Percentiles rank a stretch among this genome's conserved stretches.
phyloP scores from a whole-genome alignment of 1,140 invertebrate genomes.

The Lycorma delicatula region DNA sequence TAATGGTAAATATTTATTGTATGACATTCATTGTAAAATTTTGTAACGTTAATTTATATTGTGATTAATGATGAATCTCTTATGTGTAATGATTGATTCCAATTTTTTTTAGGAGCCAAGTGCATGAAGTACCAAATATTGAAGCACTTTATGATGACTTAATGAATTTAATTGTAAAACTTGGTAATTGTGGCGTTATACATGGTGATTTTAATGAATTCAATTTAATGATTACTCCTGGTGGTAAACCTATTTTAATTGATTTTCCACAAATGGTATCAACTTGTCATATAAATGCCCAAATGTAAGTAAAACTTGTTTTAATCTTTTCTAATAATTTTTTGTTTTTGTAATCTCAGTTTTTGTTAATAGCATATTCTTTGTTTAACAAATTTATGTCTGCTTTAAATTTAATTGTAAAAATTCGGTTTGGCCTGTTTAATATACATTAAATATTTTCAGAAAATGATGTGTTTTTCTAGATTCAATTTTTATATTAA shows the following conservation, averaged over 20 bases:
- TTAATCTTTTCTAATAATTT: slow-evolving; percentile 17
- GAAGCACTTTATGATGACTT: slow-evolving; percentile 84
- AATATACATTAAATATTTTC: slow-evolving; percentile 6
- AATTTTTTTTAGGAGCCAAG: slow-evolving; percentile 71
- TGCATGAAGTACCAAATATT: slow-evolving; percentile 67
- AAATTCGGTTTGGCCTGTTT: no score
- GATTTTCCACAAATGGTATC: slow-evolving; percentile 99
- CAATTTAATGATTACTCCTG: slow-evolving; percentile 80
- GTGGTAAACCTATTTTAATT: slow-evolving; percentile 80
- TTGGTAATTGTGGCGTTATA: slow-evolving; percentile 92
- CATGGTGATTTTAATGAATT: slow-evolving; percentile 99
- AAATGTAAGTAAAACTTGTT: slow-evolving; percentile 52
- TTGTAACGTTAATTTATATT: no score
- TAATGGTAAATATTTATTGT: no score
- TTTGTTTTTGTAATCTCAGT: background rate
- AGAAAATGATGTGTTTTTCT: no score
- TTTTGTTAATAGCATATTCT: slow-evolving; percentile 8
- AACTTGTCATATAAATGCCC: slow-evolving; percentile 83
- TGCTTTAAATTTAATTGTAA: no score
- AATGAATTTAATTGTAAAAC: slow-evolving; percentile 86
- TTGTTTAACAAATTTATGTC: no score
- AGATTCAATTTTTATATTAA: no score
- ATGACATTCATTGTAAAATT: no score
- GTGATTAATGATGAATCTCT: no score
- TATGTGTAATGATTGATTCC: slow-evolving; percentile 9